These are phyloP conservation scores for Lutjanus erythropterus DNA, from an alignment of 2,113 vertebrate species.

Conservation along the genomic window DNA sequence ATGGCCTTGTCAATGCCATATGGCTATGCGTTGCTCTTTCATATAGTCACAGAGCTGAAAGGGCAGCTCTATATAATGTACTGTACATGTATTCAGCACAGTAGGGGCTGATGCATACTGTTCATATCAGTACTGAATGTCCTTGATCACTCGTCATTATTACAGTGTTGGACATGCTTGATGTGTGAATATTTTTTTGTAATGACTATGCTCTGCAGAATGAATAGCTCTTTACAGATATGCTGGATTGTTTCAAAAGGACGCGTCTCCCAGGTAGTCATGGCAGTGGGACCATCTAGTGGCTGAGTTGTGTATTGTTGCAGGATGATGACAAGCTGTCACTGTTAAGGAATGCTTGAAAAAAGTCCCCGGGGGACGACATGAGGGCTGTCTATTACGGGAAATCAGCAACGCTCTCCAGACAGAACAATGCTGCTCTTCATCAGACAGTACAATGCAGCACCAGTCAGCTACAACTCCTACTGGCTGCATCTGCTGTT, in stretches of 20 bases:
- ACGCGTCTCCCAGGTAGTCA: background rate
- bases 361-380: background rate
- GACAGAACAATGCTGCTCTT: slow-evolving; percentile 47
- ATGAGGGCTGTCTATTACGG: slow-evolving; percentile 9
- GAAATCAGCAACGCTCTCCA: slow-evolving; percentile 10
- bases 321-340: background rate
- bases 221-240: background rate
- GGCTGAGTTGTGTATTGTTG: slow-evolving; percentile 35
- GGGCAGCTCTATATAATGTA: background rate
- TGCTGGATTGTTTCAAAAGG: background rate
- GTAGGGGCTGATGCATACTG: background rate
- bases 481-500: slow-evolving; percentile 13
- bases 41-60: background rate
- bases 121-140: background rate
- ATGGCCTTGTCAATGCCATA: background rate
- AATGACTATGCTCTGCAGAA: background rate
- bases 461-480: slow-evolving; percentile 20
- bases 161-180: background rate
- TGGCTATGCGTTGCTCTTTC: background rate
- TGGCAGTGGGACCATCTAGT: slow-evolving; percentile 70
- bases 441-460: slow-evolving; percentile 45
- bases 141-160: background rate
- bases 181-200: background rate
- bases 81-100: background rate
- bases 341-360: slow-evolving; percentile 7